These are phyloP conservation scores for Zelostemma sp. DNA, from an alignment of 1,140 invertebrate species.

Conservation along the genomic window DNA sequence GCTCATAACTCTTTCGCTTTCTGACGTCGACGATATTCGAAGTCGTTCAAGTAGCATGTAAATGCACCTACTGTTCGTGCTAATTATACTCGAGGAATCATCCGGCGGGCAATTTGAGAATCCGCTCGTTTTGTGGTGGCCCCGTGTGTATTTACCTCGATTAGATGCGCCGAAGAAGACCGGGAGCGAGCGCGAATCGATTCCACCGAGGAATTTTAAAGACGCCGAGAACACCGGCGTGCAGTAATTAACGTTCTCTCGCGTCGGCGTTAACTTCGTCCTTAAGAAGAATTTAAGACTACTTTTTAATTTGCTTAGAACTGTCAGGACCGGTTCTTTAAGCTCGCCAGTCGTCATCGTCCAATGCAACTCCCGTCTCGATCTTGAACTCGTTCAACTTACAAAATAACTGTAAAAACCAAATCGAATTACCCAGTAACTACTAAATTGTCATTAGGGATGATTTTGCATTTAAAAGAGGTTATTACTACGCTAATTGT, in stretches of 20 bases:
- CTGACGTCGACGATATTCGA: neutral
- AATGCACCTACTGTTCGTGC: neutral
- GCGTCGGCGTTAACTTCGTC: constrained; percentile 39
- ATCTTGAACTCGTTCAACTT: neutral
- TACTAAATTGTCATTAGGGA: neutral
- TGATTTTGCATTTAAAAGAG: constrained; percentile 4
- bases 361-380: constrained; percentile 1
- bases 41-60: constrained; percentile 1
- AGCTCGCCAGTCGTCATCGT: constrained; percentile 2
- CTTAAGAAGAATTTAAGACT: constrained; percentile 47
- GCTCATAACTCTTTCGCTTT: neutral
- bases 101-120: constrained; percentile 1
- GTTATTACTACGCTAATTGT: neutral
- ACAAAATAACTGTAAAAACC: constrained; percentile 10
- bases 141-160: constrained; percentile 34
- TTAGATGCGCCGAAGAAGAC: constrained; percentile 40
- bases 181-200: constrained; percentile 46
- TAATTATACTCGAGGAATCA: neutral
- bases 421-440: neutral
- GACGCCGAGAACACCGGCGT: constrained; percentile 38
- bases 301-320: constrained; percentile 42
- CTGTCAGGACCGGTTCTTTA: constrained; percentile 35
- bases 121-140: constrained; percentile 22
- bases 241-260: constrained; percentile 44
- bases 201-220: constrained; percentile 47